Evolutionary conservation across 2,888 invertebrate genomes (phyloP), one percentile per base, ranked within the genome.

Genomic region (Sphinx pinastri): DNA sequence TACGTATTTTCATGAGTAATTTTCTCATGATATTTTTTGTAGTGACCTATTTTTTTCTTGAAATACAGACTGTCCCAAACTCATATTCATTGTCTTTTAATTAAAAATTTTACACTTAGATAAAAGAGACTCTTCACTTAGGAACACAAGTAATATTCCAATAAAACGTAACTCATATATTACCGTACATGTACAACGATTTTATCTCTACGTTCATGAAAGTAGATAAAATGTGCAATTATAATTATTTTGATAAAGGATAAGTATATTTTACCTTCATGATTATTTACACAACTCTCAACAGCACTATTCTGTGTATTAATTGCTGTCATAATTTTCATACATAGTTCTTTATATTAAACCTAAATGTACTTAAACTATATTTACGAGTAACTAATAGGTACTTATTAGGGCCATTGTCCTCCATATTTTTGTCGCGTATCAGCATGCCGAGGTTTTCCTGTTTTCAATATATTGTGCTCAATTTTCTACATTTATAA

Each of bases 391-490:
- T 51, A 10, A 10, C 4, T 12, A 12, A 0, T 51, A 13, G 51
- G 51, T 51, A 13, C 51, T 51, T 14, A 59, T 57, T 12, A 13
- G 8, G 58, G 38, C 14, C 38, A 59, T 38, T 31, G 58, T 13
- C 58, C 58, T 25, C 58, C 14, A 31, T 59, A 59, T 59, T 59
- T 59, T 59, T 59, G 58, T 38, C 14, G 14, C 58, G 57, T 59
- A 72, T 68, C 70, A 25, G 69, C 60, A 69, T 14, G 67, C 45
- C 74, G 78, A 77, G 74, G 81, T 87, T 87, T 87, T 87, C 87
- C 88, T 87, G 87, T 87, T 87, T 85, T 85, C 78, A 78, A 83
- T 49, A 47, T 49, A 38, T 38, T 38, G 12, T 38, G 60, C 47
- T 60, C 60, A 47, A 63, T 63, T 63, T 49, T 63, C 63, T 49